Base-by-base conservation (phyloP, 2,888 invertebrate genomes). In the Cephus pulcher region DNA sequence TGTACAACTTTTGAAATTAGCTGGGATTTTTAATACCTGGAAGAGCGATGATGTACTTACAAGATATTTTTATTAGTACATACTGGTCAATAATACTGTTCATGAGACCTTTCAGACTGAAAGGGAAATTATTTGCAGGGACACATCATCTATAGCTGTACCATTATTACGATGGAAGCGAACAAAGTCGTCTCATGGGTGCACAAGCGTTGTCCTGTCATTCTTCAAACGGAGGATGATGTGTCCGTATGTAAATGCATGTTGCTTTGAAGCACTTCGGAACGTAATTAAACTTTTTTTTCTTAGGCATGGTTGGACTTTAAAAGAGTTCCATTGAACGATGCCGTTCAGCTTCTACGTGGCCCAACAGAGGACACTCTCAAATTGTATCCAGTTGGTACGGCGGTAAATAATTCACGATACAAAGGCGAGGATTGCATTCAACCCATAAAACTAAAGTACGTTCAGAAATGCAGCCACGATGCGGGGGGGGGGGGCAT, bases 131-230 rank as follows among this genome's bases (percentile, higher is more conserved):
- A 70, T 82, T 83, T 80, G 79, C 80, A 93, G 86, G 93, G 93
- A 35, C 92, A 93, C 78, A 92, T 93, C 73, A 93, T 96, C 73
- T 96, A 95, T 85, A 95, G 95, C 81, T 97, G 96, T 89, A 94
- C 95, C 73, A 93, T 97, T 2, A 95, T 97, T 74, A 97, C 97
- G 30, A 96, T 95, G 93, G 95, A 95, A 73, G 94, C 96, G 0
- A 95, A 95, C 82, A 90, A 93, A 69, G 93, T 94, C 30, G 89
- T 96, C 82, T 93, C 94, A 56, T 96, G 95, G 95, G 92, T 97
- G 76, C 97, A 97, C 92, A 95, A 96, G 86, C 93, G 97, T 87
- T 95, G 95, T 94, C 97, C 97, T 78, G 95, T 96, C n/a, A 93
- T 97, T 85, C 92, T 97, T 73, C 94, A 95, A 78, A 94, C 93